Base-by-base conservation (phyloP, 2,888 invertebrate genomes). In the Drosophila yooni region DNA sequence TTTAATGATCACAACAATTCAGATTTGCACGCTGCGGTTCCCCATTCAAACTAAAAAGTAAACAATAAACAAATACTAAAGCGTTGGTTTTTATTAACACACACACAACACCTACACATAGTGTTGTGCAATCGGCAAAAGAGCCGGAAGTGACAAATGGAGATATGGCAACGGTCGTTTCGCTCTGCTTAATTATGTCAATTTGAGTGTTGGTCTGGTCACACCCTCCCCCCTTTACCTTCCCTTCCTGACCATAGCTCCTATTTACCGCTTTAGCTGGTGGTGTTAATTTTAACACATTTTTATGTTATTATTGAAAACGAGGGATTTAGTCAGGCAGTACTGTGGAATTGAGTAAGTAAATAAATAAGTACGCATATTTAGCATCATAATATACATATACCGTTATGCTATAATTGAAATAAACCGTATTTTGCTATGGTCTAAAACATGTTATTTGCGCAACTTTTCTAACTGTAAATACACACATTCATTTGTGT, bases 91-190 rank as follows among this genome's bases (percentile, higher is more conserved):
- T 70, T 46, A 46, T 46, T 46, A 46, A 46, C 46, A 25, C 40
- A 18, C 43, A 25, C 25, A 25, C 15, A 25, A 15, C 46, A 46
- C 46, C 46, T 46, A 25, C 46, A 46, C 15, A 25, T 25, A 25
- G 43, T 65, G 58, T 85, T 83, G 70, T 75, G 85, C 57, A 83
- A 83, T 76, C 79, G 61, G 52, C 59, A 62, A 73, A 70, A 79
- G 58, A 77, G 77, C 84, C 87, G 87, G 87, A 85, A 81, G 77
- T 83, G 62, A 31, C 40, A 67, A 74, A 62, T 69, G 52, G 54
- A 72, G 70, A 72, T 66, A 65, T 38, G 29, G 60, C 53, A 60
- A 51, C 62, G 51, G 59, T 25, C 46, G 46, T 64, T 60, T 58
- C 40, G 67, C 62, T 57, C 40, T 57, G 67, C 68, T 70, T 77